These are phyloP conservation scores for Carposina sasakii DNA, from an alignment of 1,140 invertebrate genomes.

Conservation along the genomic window DNA sequence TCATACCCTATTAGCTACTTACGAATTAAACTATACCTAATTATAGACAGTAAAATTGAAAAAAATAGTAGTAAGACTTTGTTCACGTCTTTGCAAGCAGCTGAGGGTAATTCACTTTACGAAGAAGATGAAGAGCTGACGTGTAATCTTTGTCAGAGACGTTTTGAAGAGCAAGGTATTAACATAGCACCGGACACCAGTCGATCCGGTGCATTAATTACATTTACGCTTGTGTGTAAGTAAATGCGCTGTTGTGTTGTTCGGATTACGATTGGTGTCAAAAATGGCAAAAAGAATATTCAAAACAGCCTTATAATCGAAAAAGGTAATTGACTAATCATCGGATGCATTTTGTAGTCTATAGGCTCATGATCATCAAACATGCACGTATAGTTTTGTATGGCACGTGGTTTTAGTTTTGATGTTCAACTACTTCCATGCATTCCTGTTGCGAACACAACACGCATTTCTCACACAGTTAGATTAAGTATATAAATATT, in stretches of 20 bases:
- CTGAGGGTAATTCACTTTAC: conserved; percentile 76
- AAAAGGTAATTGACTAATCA: no score
- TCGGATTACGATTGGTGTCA: conserved; percentile 21
- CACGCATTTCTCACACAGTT: conserved; percentile 67
- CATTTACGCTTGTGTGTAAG: conserved; percentile 69
- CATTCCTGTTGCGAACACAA: conserved; percentile 43
- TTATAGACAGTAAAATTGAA: conserved; percentile 5
- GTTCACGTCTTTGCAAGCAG: conserved; percentile 77
- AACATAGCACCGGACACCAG: conserved; percentile 52
- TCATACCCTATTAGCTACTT: no score
- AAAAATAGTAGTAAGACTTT: conserved; percentile 59
- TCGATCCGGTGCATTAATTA: conserved; percentile 53
- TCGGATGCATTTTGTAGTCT: no score
- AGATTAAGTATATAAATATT: conserved; percentile 29
- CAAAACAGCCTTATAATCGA: no score
- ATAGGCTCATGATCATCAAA: no score
- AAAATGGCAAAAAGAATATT: no score
- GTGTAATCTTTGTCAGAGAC: conserved; percentile 81
- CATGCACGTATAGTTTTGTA: no score
- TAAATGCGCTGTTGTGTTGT: conserved; percentile 68
- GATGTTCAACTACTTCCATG: no score
- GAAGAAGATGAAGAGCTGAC: conserved; percentile 79
- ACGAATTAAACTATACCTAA: no score
- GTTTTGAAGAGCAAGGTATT: conserved; percentile 83
- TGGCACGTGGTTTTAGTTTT: no score